Conservation (phyloP, 2,888 invertebrate genomes). For the Flexamia atlantica region DNA sequence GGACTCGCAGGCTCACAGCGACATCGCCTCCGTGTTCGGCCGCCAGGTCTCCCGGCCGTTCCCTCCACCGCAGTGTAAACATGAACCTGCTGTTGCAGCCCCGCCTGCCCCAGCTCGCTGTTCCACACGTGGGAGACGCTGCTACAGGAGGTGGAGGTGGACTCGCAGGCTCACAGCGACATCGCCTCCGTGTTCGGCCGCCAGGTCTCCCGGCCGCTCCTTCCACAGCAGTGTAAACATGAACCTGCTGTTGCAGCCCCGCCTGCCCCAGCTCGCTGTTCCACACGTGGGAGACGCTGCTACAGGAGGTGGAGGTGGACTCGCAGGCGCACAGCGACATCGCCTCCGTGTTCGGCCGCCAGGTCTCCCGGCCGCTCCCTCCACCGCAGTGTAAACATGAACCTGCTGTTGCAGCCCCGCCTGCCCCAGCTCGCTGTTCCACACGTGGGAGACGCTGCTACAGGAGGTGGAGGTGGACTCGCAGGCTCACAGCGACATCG, state of each 20-base stretch:
- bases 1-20: too few relatives aligned
- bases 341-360: constrained; percentile 87
- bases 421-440: constrained; percentile 89
- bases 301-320: constrained; percentile 94
- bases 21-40: too few relatives aligned
- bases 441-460: constrained; percentile 93
- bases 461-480: constrained; percentile 95
- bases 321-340: constrained; percentile 91
- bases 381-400: too few relatives aligned
- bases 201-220: constrained; percentile 89
- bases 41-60: too few relatives aligned
- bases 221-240: constrained; percentile 72
- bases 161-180: constrained; percentile 91
- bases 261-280: constrained; percentile 89
- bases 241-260: constrained; percentile 78
- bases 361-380: constrained; percentile 87
- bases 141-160: constrained; percentile 93
- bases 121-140: constrained; percentile 95
- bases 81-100: constrained; percentile 77
- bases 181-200: constrained; percentile 88
- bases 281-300: constrained; percentile 93
- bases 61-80: too few relatives aligned
- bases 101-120: constrained; percentile 87
- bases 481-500: constrained; percentile 90
- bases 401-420: constrained; percentile 79